These are phyloP conservation scores for Parauchenoglanis punctatus DNA, from an alignment of 2,797 vertebrate genomes.

Conservation along the genomic window DNA sequence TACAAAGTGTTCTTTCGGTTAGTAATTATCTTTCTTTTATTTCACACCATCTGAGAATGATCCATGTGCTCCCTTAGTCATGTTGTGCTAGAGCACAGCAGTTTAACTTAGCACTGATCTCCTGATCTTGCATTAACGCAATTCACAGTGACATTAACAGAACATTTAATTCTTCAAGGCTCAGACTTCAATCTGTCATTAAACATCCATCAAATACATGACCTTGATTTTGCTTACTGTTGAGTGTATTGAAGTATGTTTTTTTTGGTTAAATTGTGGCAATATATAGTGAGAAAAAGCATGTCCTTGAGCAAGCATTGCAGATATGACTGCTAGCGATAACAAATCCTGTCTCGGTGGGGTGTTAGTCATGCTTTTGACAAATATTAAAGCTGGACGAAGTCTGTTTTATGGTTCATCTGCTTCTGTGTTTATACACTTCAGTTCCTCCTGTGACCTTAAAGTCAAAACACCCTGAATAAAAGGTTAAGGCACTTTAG, in stretches of 20 bases:
- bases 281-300: constrained; percentile 30
- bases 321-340: constrained; percentile 22
- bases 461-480: constrained; percentile 40
- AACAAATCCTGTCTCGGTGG: constrained; percentile 26
- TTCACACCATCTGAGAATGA: constrained; percentile 36
- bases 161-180: constrained; percentile 37
- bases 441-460: constrained; percentile 33
- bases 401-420: constrained; percentile 27
- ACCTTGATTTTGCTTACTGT: constrained; percentile 46
- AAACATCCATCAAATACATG: constrained; percentile 37
- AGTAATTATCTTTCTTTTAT: constrained; percentile 43
- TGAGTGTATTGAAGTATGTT: constrained; percentile 35
- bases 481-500: constrained; percentile 27
- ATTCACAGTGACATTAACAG: constrained; percentile 40
- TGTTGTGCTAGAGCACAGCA: constrained; percentile 20
- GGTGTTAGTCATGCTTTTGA: constrained; percentile 34
- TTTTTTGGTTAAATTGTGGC: constrained; percentile 24
- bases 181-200: constrained; percentile 43
- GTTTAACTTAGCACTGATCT: constrained; percentile 37
- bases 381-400: constrained; percentile 13
- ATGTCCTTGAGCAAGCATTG: constrained; percentile 48
- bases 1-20: constrained; percentile 40
- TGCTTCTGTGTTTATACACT: constrained; percentile 27
- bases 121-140: constrained; percentile 38
- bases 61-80: background rate